A percentile compares a stretch with the other conserved stretches of the same genome.
Conservation (phyloP, 1,140 invertebrate species). For the Orchestia grillus region DNA sequence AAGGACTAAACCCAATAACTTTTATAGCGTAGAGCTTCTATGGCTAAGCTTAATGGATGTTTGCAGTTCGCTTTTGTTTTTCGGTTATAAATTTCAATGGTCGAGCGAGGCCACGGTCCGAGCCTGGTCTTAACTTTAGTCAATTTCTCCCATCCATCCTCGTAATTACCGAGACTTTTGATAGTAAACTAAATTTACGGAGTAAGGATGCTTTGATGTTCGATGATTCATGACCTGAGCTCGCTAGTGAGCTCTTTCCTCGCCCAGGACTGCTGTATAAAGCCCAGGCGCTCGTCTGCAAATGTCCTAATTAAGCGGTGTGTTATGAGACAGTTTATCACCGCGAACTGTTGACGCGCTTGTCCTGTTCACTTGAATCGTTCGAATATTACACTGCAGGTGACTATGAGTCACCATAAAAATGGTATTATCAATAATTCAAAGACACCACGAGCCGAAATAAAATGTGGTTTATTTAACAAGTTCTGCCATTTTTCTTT, state of each 20-base stretch:
- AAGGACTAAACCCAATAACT: neutral
- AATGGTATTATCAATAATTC: neutral
- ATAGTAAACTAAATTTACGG: neutral
- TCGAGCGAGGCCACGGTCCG: neutral
- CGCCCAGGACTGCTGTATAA: neutral
- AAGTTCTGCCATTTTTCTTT: neutral
- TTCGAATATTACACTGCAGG: neutral
- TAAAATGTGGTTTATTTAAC: neutral
- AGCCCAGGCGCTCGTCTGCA: neutral
- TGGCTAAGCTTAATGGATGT: neutral
- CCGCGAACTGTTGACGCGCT: neutral
- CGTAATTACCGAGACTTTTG: neutral
- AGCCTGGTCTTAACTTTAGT: neutral
- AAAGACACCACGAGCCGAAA: neutral
- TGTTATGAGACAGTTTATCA: neutral
- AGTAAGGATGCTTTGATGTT: neutral
- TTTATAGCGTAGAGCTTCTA: neutral
- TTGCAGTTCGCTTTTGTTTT: neutral
- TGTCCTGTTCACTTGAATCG: neutral
- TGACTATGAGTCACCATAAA: neutral
- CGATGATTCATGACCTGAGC: neutral
- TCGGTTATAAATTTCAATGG: neutral
- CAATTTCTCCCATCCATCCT: neutral
- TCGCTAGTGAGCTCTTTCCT: neutral
- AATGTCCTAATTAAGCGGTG: neutral